Evolutionary conservation across 2,113 vertebrate genomes (phyloP).

Genomic region (Nanger granti): DNA sequence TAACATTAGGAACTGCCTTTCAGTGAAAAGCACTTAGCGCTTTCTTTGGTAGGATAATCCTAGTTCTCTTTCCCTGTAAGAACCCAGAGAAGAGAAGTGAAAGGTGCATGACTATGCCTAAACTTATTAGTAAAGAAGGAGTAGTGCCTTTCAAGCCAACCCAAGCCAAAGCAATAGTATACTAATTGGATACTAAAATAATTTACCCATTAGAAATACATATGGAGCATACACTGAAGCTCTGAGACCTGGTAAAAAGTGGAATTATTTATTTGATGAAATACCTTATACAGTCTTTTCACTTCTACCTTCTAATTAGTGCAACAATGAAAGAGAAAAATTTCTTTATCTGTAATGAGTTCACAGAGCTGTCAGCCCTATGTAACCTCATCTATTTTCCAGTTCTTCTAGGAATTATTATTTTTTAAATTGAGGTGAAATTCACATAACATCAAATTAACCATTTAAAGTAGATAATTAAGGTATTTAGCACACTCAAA

Average conservation of each 20-base stretch:
- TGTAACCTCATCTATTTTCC: not conserved
- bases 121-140: not conserved
- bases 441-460: not conserved
- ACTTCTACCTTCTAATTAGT: not conserved
- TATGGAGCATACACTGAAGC: not conserved
- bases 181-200: not conserved
- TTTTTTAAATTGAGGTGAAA: not conserved
- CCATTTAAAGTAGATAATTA: not conserved
- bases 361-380: not conserved
- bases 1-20: not conserved
- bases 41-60: not conserved
- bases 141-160: not conserved
- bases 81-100: not conserved
- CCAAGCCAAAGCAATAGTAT: not conserved
- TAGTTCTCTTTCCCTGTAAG: not conserved
- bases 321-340: not conserved
- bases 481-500: not conserved
- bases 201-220: slow-evolving; percentile 9
- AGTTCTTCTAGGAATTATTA: not conserved
- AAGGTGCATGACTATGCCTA: not conserved
- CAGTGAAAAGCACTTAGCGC: not conserved
- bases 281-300: not conserved
- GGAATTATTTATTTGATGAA: slow-evolving; percentile 8
- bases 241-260: not conserved
- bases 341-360: not conserved